Base-by-base conservation (phyloP, 2,797 vertebrate genomes). In the Crenuchus spilurus region DNA sequence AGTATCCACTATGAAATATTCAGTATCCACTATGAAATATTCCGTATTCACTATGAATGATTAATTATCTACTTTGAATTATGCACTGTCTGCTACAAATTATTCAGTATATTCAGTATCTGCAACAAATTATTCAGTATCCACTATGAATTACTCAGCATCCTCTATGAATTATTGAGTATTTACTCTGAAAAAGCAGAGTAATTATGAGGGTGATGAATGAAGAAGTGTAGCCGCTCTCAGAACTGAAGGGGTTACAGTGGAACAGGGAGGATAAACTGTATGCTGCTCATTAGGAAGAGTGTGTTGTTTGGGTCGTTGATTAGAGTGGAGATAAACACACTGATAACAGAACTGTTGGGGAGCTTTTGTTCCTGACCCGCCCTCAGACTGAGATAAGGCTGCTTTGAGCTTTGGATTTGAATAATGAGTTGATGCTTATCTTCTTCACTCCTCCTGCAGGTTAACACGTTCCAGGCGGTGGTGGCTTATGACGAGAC, bases 401-500 rank as follows among this genome's bases (percentile, higher is more conserved):
- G 44, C 16, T 13, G 3, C 46, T 2, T 5, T 1, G 2, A 24
- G 8, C 22, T 58, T 63, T 49, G 16, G 31, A 60, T 67, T 58
- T 41, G 55, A 71, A 46, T 70, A 54, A 51, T 35, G 65, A 28
- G 49, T 0, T 41, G 16, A 75, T 61, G 44, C 13, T 13, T 49
- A 49, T 35, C 41, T 33, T n/a, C 22, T 31, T 10, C 49, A n/a
- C 13, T 77, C 24, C 52, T 20, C 37, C 60, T 42, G 26, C 83
- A 99, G 97, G 84, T 93, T 67, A 99, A 99, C 82, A 99, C 96
- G 1, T 99, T 99, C 91, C 97, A 99, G 86, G 92, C 90, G 0
- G 94, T 96, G n/a, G 75, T 99, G 62, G 95, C 92, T 16, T 99
- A 93, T 0, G 86, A 96, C 16, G 92, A 94, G 8, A 90, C 84